phyloP scores from a whole-genome alignment of 30 jellyfish, hydroid and myxozoan species.

The Turritopsis rubra region DNA sequence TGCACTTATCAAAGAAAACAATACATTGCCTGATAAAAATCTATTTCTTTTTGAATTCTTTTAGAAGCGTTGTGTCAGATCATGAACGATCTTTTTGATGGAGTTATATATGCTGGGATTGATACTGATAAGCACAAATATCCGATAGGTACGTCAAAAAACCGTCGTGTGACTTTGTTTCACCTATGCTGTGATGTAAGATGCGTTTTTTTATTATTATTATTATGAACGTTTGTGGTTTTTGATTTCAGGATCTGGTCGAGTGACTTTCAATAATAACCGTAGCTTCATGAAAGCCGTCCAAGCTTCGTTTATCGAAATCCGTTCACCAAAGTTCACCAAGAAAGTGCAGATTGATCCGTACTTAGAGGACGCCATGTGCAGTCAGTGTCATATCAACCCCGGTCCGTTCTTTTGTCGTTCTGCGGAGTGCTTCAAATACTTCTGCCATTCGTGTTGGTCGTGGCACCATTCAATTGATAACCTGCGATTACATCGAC shows the following conservation, averaged over 20 bases:
- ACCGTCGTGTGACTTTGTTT: background rate
- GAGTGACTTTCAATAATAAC: constrained; percentile 74
- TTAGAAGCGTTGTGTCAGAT: constrained; percentile 75
- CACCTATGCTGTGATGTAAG: background rate
- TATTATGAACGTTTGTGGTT: too few species aligned
- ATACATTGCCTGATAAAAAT: background rate
- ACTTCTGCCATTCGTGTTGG: constrained; percentile 95
- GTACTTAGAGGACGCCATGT: constrained; percentile 87
- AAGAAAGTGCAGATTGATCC: constrained; percentile 96
- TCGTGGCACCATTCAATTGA: constrained; percentile 82
- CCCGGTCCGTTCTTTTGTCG: constrained; percentile 98
- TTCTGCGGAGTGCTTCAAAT: constrained; percentile 79
- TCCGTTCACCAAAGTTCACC: constrained; percentile 81
- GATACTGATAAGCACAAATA: constrained; percentile 96
- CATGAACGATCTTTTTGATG: constrained; percentile 83
- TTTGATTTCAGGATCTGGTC: constrained; percentile 72
- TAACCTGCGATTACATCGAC: constrained; percentile 63
- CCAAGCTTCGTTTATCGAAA: constrained; percentile 88
- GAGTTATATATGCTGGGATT: constrained; percentile 90
- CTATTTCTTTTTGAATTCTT: background rate
- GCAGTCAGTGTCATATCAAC: constrained; percentile 70
- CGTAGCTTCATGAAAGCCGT: constrained; percentile 86
- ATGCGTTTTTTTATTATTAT: too few species aligned
- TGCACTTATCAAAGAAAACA: background rate
- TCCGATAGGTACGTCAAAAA: constrained; percentile 68